Evolutionary conservation across 1,140 invertebrate genomes (phyloP).

Genomic region (Drosophila sp.): DNA sequence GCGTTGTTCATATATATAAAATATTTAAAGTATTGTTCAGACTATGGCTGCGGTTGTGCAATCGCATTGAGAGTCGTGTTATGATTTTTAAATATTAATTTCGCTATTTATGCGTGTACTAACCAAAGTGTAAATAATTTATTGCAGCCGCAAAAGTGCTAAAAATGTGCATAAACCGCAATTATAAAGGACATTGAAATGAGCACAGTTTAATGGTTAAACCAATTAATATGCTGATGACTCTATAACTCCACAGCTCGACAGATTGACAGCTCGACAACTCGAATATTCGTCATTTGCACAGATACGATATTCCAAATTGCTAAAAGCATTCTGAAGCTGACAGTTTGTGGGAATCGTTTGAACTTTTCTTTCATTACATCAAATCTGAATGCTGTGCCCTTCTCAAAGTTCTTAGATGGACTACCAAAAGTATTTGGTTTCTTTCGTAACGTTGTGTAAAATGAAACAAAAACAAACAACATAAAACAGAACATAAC

Average conservation of each 20-base stretch:
- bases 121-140: conserved; percentile 33
- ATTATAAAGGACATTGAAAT: conserved; percentile 26
- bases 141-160: conserved; percentile 19
- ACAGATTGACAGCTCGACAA: not conserved
- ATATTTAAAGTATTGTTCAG: not conserved
- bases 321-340: not conserved
- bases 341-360: not conserved
- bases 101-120: not conserved
- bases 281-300: not conserved
- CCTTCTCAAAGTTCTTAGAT: not conserved
- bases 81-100: conserved; percentile 41
- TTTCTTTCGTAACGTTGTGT: conserved; percentile 2
- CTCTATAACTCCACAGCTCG: not conserved
- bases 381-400: not conserved
- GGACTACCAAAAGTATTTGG: conserved; percentile 5
- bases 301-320: not conserved
- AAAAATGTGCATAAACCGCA: conserved; percentile 8
- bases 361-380: not conserved
- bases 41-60: not conserved
- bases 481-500: conserved; percentile 17
- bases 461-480: conserved; percentile 5
- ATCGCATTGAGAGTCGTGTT: conserved; percentile 14
- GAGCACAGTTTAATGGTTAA: not conserved
- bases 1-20: not conserved
- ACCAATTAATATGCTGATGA: not conserved